phyloP scores from a whole-genome alignment of 1,140 invertebrate genomes.

The Drosophila fuyamai region DNA sequence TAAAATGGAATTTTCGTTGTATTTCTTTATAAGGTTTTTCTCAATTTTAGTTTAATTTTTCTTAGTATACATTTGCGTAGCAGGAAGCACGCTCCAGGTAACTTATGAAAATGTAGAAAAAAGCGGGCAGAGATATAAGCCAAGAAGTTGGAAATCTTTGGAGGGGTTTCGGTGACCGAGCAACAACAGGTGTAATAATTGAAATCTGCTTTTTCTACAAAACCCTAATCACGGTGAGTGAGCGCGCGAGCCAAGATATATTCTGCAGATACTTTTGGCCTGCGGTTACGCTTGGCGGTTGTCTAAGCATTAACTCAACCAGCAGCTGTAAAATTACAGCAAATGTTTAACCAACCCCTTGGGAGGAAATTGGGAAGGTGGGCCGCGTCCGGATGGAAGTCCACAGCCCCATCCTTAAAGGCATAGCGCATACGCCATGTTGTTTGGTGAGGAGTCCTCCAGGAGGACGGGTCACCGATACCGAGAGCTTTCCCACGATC shows the following conservation, averaged over 20 bases:
- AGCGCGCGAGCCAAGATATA: slow-evolving; percentile 44
- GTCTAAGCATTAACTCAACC: slow-evolving; percentile 58
- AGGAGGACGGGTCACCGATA: neutral
- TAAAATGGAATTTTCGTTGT: neutral
- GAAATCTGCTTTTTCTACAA: slow-evolving; percentile 66
- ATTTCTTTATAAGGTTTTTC: neutral
- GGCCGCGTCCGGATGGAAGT: neutral
- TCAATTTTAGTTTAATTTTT: slow-evolving; percentile 5
- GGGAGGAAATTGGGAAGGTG: slow-evolving; percentile 25
- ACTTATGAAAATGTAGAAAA: slow-evolving; percentile 56
- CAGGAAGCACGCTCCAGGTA: slow-evolving; percentile 78
- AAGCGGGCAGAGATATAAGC: slow-evolving; percentile 16
- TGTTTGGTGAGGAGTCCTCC: slow-evolving; percentile 13
- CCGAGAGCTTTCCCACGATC: slow-evolving; percentile 60
- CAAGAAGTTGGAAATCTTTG: slow-evolving; percentile 29
- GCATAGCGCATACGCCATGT: slow-evolving; percentile 46
- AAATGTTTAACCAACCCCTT: slow-evolving; percentile 33
- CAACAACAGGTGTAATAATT: slow-evolving; percentile 80
- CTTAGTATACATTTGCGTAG: slow-evolving; percentile 43
- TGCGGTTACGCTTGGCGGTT: slow-evolving; percentile 63
- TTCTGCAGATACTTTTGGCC: slow-evolving; percentile 49
- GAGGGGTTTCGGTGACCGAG: slow-evolving; percentile 46
- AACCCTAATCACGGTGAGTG: slow-evolving; percentile 71
- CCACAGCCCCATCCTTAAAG: neutral
- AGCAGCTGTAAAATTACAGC: slow-evolving; percentile 77